These are phyloP conservation scores for Dipus sagitta DNA, from an alignment of 2,797 vertebrate species.

Conservation along the genomic window DNA sequence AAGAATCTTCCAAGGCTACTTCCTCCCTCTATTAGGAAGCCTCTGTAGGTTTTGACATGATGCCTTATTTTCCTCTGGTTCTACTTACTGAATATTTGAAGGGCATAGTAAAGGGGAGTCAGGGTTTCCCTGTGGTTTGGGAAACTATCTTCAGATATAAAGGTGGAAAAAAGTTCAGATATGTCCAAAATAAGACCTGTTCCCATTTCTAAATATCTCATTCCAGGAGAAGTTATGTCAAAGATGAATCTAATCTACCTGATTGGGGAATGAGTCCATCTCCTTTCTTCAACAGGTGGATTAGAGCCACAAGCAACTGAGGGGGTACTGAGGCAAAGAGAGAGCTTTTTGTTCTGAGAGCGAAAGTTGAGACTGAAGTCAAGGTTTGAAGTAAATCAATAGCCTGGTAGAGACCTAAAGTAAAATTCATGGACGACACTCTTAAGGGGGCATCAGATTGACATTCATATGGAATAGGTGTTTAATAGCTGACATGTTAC, in stretches of 20 bases:
- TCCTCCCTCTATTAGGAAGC: not conserved
- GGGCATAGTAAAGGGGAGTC: not conserved
- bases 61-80: not conserved
- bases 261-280: not conserved
- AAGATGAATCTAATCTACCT: not conserved
- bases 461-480: not conserved
- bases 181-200: not conserved
- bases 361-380: not conserved
- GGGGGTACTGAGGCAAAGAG: not conserved
- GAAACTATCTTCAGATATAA: slow-evolving; percentile 4
- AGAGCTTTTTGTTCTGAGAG: not conserved
- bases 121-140: not conserved
- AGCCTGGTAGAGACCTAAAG: not conserved
- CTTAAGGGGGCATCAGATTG: not conserved
- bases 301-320: not conserved
- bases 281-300: not conserved
- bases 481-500: not conserved
- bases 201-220: not conserved
- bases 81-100: slow-evolving; percentile 17
- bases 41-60: not conserved
- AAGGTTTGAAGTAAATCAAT: not conserved
- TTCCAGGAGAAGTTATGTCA: not conserved
- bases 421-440: not conserved
- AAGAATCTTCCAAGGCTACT: not conserved
- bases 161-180: not conserved